phyloP scores from a whole-genome alignment of 2,888 invertebrate genomes.

The Iphiclides podalirius region DNA sequence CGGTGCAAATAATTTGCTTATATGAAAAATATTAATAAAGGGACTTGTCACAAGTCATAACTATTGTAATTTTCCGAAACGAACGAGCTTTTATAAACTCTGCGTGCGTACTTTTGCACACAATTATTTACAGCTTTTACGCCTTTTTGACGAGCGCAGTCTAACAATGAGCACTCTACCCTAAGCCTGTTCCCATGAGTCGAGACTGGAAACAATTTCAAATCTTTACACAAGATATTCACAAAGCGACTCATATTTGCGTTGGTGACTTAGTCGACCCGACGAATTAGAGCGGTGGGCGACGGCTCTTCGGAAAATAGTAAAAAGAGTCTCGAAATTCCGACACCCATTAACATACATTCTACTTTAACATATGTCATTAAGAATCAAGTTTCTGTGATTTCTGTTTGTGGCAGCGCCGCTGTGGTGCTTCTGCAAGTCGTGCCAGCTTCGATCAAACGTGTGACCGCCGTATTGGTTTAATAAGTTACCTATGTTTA shows the following conservation, averaged over 20 bases:
- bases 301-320: slow-evolving; percentile 50
- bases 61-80: too few relatives aligned
- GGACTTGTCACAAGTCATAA: too few relatives aligned
- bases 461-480: slow-evolving; percentile 58
- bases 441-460: slow-evolving; percentile 45
- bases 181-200: slow-evolving; percentile 58
- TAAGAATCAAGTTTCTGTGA: slow-evolving; percentile 32
- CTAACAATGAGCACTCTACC: slow-evolving; percentile 15
- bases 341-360: slow-evolving; percentile 15
- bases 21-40: too few relatives aligned
- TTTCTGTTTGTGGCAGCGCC: slow-evolving; percentile 24
- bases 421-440: slow-evolving; percentile 48
- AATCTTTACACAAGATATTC: slow-evolving; percentile 75
- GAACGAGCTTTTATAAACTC: too few relatives aligned
- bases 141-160: neutral
- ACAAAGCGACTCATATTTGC: slow-evolving; percentile 69
- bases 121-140: neutral
- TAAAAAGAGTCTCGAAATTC: slow-evolving; percentile 39
- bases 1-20: too few relatives aligned
- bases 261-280: slow-evolving; percentile 67
- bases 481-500: slow-evolving; percentile 59
- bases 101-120: slow-evolving; percentile 8
- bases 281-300: slow-evolving; percentile 69
- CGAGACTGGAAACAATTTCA: slow-evolving; percentile 70
- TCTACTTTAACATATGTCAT: slow-evolving; percentile 24